A percentile compares a stretch with the other conserved stretches of the same genome.
Evolutionary conservation across 2,113 vertebrate genomes (phyloP).

Genomic region (Rhinichthys klamathensis): DNA sequence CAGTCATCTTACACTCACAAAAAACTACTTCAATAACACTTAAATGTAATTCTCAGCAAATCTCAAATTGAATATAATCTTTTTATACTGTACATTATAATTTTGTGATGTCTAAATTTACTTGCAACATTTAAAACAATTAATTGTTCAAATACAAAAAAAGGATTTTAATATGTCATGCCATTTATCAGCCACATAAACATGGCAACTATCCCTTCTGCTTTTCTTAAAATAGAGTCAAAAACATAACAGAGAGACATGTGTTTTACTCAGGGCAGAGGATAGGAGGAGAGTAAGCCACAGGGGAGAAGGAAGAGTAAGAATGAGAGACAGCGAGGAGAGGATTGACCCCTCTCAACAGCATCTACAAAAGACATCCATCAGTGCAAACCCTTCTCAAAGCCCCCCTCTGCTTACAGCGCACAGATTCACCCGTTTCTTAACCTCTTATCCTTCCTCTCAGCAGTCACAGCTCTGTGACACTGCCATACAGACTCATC

Average conservation of each 20-base stretch:
- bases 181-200: not conserved
- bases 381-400: conserved; percentile 21
- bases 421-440: not conserved
- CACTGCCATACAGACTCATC: not conserved
- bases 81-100: no score
- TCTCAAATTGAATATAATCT: no score
- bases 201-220: not conserved
- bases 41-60: no score
- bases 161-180: not conserved
- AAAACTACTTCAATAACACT: no score
- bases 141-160: not conserved
- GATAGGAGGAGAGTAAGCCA: not conserved
- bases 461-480: conserved; percentile 2
- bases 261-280: not conserved
- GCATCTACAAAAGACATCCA: conserved; percentile 34
- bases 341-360: not conserved
- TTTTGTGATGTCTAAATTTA: no score
- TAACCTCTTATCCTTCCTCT: conserved; percentile 36
- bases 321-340: conserved; percentile 3
- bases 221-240: not conserved
- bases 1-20: no score
- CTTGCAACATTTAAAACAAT: no score
- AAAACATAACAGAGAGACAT: not conserved
- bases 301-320: not conserved
- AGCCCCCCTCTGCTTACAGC: conserved; percentile 9